These are phyloP conservation scores for Centropus unirufus DNA, from an alignment of 2,113 vertebrate genomes.

Conservation along the genomic window DNA sequence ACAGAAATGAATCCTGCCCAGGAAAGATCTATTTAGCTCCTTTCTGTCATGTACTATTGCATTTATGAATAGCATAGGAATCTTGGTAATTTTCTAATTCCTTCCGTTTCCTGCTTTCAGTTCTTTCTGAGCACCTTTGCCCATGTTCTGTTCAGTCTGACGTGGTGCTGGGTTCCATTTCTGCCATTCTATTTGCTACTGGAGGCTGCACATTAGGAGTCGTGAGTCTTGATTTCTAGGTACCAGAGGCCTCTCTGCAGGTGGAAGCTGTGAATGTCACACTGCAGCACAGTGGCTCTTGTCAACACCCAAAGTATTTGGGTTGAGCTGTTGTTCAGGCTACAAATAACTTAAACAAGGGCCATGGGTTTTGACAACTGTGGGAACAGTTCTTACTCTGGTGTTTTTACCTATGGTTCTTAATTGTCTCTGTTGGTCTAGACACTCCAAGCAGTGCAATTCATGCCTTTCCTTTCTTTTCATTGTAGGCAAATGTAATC, in stretches of 20 bases:
- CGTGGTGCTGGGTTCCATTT: neutral
- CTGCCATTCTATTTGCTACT: neutral
- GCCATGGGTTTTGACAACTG: neutral
- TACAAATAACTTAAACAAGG: neutral
- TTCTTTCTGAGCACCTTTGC: conserved; percentile 1
- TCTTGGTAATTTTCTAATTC: neutral
- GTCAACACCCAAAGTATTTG: neutral
- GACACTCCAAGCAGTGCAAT: neutral
- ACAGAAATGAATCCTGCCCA: neutral
- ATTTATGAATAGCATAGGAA: neutral
- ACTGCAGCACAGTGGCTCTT: neutral
- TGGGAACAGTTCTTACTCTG: neutral
- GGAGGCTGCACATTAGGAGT: neutral
- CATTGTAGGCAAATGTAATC: conserved; percentile 95
- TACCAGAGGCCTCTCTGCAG: neutral
- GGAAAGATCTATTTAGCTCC: neutral
- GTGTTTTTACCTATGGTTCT: neutral
- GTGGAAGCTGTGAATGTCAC: neutral
- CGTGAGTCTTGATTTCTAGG: neutral
- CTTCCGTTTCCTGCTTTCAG: neutral
- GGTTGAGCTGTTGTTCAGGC: neutral
- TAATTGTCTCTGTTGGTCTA: neutral
- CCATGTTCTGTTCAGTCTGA: neutral
- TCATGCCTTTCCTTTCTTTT: conserved; percentile 24
- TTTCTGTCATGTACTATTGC: neutral